A percentile compares a stretch with the other conserved stretches of the same genome.
phyloP scores from a whole-genome alignment of 1,140 invertebrate species.

The Sinella curviseta region DNA sequence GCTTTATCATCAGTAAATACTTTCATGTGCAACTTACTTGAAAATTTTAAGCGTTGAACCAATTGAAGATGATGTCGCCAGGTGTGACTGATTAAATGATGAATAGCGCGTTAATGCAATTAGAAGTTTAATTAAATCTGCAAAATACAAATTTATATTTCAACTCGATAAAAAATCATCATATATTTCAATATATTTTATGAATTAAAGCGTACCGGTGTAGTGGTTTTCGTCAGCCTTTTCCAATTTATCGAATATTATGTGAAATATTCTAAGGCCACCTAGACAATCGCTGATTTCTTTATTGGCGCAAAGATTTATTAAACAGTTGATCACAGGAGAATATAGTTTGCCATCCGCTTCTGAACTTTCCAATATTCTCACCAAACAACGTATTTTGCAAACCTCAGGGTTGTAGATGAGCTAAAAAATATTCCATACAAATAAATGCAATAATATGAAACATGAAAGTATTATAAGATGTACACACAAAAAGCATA shows the following conservation, averaged over 20 bases:
- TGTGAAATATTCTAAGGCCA: background rate
- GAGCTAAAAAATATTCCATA: background rate
- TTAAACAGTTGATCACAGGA: conserved; percentile 1
- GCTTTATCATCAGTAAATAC: background rate
- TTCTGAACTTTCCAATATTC: background rate
- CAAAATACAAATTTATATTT: background rate
- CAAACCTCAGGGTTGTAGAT: background rate
- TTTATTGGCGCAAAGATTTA: conserved; percentile 4
- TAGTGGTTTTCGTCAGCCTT: background rate
- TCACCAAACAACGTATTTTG: background rate
- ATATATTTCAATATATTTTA: background rate
- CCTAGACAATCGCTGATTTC: background rate
- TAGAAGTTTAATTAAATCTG: background rate
- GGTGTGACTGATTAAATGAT: background rate
- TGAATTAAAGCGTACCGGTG: background rate
- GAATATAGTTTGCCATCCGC: background rate
- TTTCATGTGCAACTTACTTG: background rate
- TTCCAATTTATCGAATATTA: conserved; percentile 12
- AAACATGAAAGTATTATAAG: background rate
- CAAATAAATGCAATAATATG: background rate
- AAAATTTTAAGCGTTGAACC: conserved; percentile 28
- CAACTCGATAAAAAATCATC: background rate
- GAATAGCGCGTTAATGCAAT: background rate
- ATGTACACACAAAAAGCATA: background rate
- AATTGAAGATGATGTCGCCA: conserved; percentile 3